phyloP scores from a whole-genome alignment of 2,113 vertebrate species.

The Phoxinus phoxinus region DNA sequence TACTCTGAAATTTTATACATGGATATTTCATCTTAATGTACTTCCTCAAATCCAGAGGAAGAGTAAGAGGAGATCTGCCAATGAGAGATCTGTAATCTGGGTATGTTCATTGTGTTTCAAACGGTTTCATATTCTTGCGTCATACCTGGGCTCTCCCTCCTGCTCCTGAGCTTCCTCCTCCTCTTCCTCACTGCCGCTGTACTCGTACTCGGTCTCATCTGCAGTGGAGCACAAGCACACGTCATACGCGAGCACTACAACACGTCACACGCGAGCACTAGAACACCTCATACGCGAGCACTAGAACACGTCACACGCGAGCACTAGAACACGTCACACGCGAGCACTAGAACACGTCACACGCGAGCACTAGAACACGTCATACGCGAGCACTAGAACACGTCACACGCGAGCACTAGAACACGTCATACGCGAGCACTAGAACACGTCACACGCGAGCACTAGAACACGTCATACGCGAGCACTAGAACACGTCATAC shows the following conservation, averaged over 20 bases:
- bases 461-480: background rate
- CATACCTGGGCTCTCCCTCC: conserved; percentile 96
- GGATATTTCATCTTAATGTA: too few species aligned
- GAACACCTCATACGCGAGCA: background rate
- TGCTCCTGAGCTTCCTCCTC: conserved; percentile 97
- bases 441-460: background rate
- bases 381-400: too few species aligned
- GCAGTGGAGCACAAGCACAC: conserved; percentile 32
- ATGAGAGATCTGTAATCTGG: too few species aligned
- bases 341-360: background rate
- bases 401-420: background rate
- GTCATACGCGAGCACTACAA: background rate
- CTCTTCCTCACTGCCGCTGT: conserved; percentile 98
- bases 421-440: too few species aligned
- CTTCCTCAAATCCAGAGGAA: too few species aligned
- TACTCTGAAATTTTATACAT: too few species aligned
- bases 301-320: too few species aligned
- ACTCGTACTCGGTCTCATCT: conserved; percentile 99
- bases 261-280: background rate
- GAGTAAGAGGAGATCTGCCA: too few species aligned
- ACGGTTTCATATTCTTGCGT: too few species aligned
- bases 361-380: background rate
- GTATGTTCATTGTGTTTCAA: too few species aligned
- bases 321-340: background rate
- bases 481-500: conserved; percentile 7